These are phyloP conservation scores for Carduelis carduelis DNA, from an alignment of 2,797 vertebrate genomes.

Conservation along the genomic window DNA sequence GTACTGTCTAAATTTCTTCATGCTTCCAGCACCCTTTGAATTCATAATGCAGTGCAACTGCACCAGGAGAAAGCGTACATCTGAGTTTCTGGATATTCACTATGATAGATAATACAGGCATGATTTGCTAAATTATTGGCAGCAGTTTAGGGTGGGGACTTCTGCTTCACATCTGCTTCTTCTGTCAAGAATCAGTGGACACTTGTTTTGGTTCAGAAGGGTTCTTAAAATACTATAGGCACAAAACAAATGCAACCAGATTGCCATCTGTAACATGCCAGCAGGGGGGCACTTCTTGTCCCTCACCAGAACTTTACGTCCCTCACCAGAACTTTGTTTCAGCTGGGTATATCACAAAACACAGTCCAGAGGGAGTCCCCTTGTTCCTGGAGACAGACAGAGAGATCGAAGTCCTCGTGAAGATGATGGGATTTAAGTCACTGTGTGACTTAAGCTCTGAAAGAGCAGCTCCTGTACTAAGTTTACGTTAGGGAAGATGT, in stretches of 20 bases:
- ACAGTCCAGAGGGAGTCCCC: not conserved
- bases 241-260: not conserved
- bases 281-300: not conserved
- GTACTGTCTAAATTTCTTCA: not conserved
- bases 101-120: not conserved
- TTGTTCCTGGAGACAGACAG: not conserved
- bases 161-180: not conserved
- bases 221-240: not conserved
- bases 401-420: not conserved
- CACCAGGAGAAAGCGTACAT: not conserved
- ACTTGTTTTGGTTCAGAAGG: not conserved
- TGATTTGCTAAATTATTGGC: not conserved
- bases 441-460: not conserved
- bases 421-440: not conserved
- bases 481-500: not conserved
- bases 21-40: not conserved
- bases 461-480: not conserved
- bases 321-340: not conserved
- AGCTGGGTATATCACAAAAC: not conserved
- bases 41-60: not conserved
- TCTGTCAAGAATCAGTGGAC: not conserved
- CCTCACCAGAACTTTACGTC: not conserved
- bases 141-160: not conserved
- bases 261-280: not conserved
- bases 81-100: not conserved